Evolutionary conservation across 2,113 vertebrate genomes (phyloP), one percentile per base, ranked within the genome.

Genomic region (Neotoma lepida): DNA sequence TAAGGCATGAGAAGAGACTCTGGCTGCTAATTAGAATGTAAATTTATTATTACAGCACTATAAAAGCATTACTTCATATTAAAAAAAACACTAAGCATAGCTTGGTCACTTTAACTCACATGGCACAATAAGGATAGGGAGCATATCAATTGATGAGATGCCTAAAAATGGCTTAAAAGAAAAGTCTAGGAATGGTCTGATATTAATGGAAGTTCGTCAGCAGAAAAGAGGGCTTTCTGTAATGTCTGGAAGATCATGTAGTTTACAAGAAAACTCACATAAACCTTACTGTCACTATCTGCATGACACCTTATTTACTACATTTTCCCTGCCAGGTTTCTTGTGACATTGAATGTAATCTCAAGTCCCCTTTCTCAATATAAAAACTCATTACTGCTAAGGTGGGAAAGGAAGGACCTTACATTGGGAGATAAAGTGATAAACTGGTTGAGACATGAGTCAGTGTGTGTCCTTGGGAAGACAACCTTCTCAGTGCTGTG

Each of bases 21-120:
- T 90, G 98, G 93, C 82, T 97, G 80, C 97, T 98, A 98, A 98
- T 98, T 98, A 98, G 97, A 98, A 96, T 96, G 94, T 95, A 97
- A 94, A 98, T 94, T 94, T 94, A 85, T 94, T 96, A 97, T 97
- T 93, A 97, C 97, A 95, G 66, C 46, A 96, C 26, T 63, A 93
- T 87, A 93, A 88, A 97, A 97, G 97, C 97, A 97, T 95, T 84
- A 78, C 85, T 97, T 97, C 90, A 74, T 96, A 92, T 97, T 97
- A 77, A 6, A 28, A 93, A 97, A 97, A 93, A 12, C 77, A 86
- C 93, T 77, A 94, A 88, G 81, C 90, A 91, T 97, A 94, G 94
- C 81, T 97, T 95, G 66, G n/a, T 95, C 93, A 95, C 96, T 96
- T 96, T 91, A 95, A 96, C 95, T 89, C 73, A 94, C 44, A 30